A percentile compares a stretch with the other conserved stretches of the same genome.
Conservation (phyloP, 2,113 vertebrate species). For the Poeciliopsis occidentalis region DNA sequence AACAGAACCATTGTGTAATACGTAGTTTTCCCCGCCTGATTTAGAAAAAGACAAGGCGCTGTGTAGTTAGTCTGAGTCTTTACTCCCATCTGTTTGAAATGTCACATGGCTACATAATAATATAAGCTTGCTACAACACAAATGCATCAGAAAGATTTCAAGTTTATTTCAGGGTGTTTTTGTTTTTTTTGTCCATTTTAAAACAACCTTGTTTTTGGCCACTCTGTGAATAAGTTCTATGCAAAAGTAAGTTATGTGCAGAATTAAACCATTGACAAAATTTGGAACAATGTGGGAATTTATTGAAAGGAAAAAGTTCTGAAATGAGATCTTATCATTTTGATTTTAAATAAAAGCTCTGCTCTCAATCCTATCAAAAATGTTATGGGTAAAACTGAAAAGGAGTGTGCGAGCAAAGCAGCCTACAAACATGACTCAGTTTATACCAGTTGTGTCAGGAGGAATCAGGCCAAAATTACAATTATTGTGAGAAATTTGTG, state of each 20-base stretch:
- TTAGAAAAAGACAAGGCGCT: constrained; percentile 57
- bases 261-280: neutral
- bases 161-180: neutral
- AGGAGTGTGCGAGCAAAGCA: too few relatives aligned
- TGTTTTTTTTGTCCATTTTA: neutral
- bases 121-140: constrained; percentile 53
- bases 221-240: neutral
- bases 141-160: constrained; percentile 31
- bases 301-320: too few relatives aligned
- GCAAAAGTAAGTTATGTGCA: neutral
- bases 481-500: too few relatives aligned
- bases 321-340: neutral
- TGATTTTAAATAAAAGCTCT: neutral
- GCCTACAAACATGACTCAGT: too few relatives aligned
- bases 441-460: too few relatives aligned
- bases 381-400: too few relatives aligned
- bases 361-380: too few relatives aligned
- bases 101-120: constrained; percentile 60
- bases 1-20: constrained; percentile 73
- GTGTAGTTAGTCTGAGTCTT: constrained; percentile 59
- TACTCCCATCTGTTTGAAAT: constrained; percentile 70
- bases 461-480: too few relatives aligned
- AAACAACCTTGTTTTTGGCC: neutral
- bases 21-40: constrained; percentile 65
- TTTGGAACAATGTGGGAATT: neutral